Base-by-base conservation (phyloP, 2,113 vertebrate species). In the Indicator maculatus region DNA sequence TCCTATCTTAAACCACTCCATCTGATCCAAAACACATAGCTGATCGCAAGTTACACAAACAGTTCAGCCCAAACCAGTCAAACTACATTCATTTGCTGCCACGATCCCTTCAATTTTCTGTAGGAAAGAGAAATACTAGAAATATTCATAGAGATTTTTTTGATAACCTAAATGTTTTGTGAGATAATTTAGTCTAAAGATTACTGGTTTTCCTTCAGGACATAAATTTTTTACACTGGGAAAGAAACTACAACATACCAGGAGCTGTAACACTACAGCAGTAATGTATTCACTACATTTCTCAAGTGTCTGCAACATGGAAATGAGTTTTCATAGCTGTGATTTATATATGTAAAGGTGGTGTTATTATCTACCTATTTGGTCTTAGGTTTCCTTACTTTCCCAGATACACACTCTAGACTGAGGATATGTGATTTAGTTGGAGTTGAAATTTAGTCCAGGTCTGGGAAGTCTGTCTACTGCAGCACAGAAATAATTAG, bases 41-140 rank as follows among this genome's bases (percentile, higher is more conserved):
- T 15, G 56, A 61, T 83, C 81, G 78, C n/a, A 79, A 84, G 66
- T 63, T 67, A 80, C 71, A 73, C 36, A 66, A 15, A 50, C 69
- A 63, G 81, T 75, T 89, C 58, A 88, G 20, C 11, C 24, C 38
- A 86, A 96, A 90, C 85, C 73, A 93, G 77, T 64, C 74, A 84
- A 88, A 83, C 13, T 33, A n/a, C 93, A 66, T 69, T 79, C 16
- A 50, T 63, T 67, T 90, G 50, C 50, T 79, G 15, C 33, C 61
- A 73, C 39, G n/a, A 87, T 53, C 64, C 79, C 70, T 82, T 38
- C 74, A 27, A 9, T 55, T 75, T 96, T 76, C 28, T 89, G 79
- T 36, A 64, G 72, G 45, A 70, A 71, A 45, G 41, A 91, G 47
- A 90, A 91, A 83, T 17, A 11, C 59, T 86, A 64, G 33, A 80